These are phyloP conservation scores for Drosophila borealis DNA, from an alignment of 2,888 invertebrate genomes.

Conservation along the genomic window DNA sequence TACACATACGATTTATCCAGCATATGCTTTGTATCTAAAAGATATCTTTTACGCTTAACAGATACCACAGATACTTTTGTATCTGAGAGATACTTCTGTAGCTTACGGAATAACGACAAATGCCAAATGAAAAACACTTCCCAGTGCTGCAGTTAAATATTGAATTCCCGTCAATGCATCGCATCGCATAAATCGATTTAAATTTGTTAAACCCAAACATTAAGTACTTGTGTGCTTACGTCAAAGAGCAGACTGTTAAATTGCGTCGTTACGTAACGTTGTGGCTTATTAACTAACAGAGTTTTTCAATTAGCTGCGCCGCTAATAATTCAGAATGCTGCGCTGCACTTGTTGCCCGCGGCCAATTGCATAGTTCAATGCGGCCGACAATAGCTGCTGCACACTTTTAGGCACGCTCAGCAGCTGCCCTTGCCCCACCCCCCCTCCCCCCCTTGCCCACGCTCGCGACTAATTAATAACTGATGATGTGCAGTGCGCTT, in stretches of 20 bases:
- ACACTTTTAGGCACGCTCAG: constrained; percentile 22
- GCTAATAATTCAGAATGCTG: constrained; percentile 60
- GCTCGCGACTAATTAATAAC: constrained; percentile 68
- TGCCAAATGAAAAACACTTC: no score
- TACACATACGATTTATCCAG: no score
- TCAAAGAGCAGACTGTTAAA: no score
- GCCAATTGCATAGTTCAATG: constrained; percentile 40
- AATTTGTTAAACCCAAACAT: no score
- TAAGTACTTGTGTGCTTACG: no score
- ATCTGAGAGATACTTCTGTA: not conserved
- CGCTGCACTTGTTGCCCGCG: constrained; percentile 31
- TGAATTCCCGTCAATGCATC: no score
- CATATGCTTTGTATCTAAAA: not conserved
- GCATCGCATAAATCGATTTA: no score
- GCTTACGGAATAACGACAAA: no score
- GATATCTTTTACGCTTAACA: not conserved
- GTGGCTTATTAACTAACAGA: constrained; percentile 40
- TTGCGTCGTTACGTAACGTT: constrained; percentile 26
- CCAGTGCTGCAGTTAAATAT: no score
- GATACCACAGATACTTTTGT: not conserved
- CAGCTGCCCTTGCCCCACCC: no score
- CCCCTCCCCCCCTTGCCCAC: no score
- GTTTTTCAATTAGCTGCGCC: constrained; percentile 68
- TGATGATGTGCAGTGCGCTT: constrained; percentile 77
- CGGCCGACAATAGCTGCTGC: constrained; percentile 52